Evolutionary conservation across 2,113 vertebrate species (phyloP).

Genomic region (Gymnobelideus leadbeateri): DNA sequence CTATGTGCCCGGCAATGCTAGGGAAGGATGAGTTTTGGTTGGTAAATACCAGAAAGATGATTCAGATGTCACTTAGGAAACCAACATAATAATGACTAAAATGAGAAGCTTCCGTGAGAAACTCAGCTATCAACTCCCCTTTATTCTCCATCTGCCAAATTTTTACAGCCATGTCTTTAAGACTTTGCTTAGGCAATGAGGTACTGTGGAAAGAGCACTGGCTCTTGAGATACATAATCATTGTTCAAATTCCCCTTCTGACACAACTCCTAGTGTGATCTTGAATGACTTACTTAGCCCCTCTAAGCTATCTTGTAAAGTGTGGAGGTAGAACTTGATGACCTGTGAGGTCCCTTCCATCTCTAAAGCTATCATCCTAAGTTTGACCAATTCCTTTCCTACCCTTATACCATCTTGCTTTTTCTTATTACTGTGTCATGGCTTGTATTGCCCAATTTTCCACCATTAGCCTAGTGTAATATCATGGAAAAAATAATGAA

Average conservation of each 20-base stretch:
- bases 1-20: conserved; percentile 4
- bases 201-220: not conserved
- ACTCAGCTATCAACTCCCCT: conserved; percentile 23
- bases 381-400: conserved; percentile 15
- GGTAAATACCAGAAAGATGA: conserved; percentile 64
- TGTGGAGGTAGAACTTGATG: not conserved
- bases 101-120: conserved; percentile 58
- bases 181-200: not conserved
- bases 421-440: not conserved
- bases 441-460: conserved; percentile 23
- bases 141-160: not conserved
- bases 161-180: conserved; percentile 49
- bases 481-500: conserved; percentile 30
- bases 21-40: conserved; percentile 62
- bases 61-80: conserved; percentile 67
- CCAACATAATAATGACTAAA: conserved; percentile 56
- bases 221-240: not conserved
- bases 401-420: conserved; percentile 43
- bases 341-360: not conserved
- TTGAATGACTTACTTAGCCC: not conserved
- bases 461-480: not conserved
- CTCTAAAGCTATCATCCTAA: not conserved
- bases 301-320: not conserved
- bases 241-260: not conserved
- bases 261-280: not conserved